A percentile compares a stretch with the other conserved stretches of the same genome.
These are phyloP conservation scores for Chromoteleia sp. DNA, from an alignment of 2,888 invertebrate species.

Conservation along the genomic window DNA sequence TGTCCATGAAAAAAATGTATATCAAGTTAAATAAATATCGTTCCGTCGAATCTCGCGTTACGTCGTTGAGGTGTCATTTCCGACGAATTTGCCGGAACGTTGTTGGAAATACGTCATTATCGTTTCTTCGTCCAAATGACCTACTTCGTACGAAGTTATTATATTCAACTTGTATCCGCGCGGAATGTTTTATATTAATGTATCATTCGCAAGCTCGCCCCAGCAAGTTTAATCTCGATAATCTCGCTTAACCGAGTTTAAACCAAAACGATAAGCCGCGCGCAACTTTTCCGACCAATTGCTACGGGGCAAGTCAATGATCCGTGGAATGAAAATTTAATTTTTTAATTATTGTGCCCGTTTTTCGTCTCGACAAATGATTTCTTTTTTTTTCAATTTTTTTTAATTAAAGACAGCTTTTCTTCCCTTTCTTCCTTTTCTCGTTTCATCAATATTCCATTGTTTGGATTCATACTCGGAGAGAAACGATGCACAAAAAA, in stretches of 20 bases:
- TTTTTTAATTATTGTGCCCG: neutral
- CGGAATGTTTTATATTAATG: constrained; percentile 9
- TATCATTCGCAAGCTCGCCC: constrained; percentile 6
- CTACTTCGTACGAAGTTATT: constrained; percentile 26
- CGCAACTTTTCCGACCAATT: neutral
- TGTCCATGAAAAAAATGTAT: too few relatives aligned
- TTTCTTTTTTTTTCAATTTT: too few relatives aligned
- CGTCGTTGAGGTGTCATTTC: too few relatives aligned
- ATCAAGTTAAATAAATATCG: too few relatives aligned
- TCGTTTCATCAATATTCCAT: too few relatives aligned
- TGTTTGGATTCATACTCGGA: too few relatives aligned
- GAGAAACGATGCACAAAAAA: too few relatives aligned
- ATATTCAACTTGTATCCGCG: constrained; percentile 19
- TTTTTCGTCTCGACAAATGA: too few relatives aligned
- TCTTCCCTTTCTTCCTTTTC: too few relatives aligned
- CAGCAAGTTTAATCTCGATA: constrained; percentile 14
- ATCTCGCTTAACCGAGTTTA: constrained; percentile 17
- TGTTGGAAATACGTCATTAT: constrained; percentile 13
- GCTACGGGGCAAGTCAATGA: neutral
- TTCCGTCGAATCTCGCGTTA: too few relatives aligned
- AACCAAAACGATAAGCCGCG: constrained; percentile 9
- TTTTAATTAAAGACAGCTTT: too few relatives aligned
- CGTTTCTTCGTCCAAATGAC: constrained; percentile 31
- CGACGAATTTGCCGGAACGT: too few relatives aligned
- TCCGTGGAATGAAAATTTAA: constrained; percentile 10